Base-by-base conservation (phyloP, 2,888 invertebrate species). In the Chalcosyrphus nemorum region DNA sequence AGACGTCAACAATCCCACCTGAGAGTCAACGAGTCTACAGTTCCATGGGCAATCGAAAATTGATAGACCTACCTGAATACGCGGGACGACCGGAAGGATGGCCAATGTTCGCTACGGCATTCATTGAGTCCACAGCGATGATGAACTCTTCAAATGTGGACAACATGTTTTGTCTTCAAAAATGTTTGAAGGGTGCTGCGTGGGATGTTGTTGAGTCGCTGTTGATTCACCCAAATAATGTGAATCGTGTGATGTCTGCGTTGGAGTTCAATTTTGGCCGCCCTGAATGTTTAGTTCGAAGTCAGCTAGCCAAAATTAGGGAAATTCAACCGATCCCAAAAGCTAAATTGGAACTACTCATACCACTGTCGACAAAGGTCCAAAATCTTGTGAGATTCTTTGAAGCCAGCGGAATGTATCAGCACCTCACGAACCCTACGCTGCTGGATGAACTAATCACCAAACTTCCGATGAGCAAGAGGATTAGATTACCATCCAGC, bases 331-430 rank as follows among this genome's bases (percentile, higher is more conserved):
- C 41, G 24, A 54, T 54, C 9, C 17, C 17, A 32, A 32, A 54
- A 54, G 15, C 54, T 11, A 54, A 54, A 52, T 32, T 54, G 54
- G 54, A 54, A 27, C 15, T 54, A 4, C 54, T 54, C 4, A 54
- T 54, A 54, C 54, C 29, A 54, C 15, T 54, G 29, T 29, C 17
- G 17, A 54, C 54, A 54, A 54, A 54, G 54, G 54, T 41, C 7
- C 15, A 54, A 32, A 29, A 27, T 52, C 52, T 52, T 52, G 1
- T 11, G 52, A 52, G 27, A 6, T 52, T 52, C 27, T 52, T 38
- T 38, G 38, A 38, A 38, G 38, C 38, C 38, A 38, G 13, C 13
- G 38, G 13, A 13, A 41, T 41, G 6, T 17, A 15, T 41, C 41
- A 41, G 15, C 15, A 41, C 15, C 15, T 41, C 15, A 38, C 13